These are phyloP conservation scores for Apostichopus parvimensis DNA, from an alignment of 35 echinoderm and acorn worm species.

Conservation along the genomic window DNA sequence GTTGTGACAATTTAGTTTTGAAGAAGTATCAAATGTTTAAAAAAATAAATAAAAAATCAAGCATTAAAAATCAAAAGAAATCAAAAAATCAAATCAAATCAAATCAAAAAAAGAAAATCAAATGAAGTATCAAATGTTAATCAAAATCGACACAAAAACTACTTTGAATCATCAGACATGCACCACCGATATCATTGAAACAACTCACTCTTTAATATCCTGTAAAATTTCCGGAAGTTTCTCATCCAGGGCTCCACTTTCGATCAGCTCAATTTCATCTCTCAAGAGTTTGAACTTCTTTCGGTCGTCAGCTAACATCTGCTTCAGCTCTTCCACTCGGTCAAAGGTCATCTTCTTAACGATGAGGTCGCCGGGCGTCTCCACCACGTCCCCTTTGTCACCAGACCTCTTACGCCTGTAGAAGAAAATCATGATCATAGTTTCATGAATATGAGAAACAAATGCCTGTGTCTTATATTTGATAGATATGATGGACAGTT, in stretches of 20 bases:
- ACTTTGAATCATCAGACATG: neutral
- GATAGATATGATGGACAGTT: too few relatives aligned
- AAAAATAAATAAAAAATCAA: too few relatives aligned
- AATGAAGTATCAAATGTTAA: too few relatives aligned
- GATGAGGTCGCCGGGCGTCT: constrained; percentile 79
- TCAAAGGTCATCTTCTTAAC: constrained; percentile 93
- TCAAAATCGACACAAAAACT: neutral
- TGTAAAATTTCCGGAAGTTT: constrained; percentile 71
- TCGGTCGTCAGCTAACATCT: constrained; percentile 77
- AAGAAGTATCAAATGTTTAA: too few relatives aligned
- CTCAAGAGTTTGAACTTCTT: constrained; percentile 72
- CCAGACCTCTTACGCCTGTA: constrained; percentile 80
- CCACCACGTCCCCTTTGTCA: constrained; percentile 74
- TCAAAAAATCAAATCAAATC: too few relatives aligned
- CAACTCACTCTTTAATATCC: constrained; percentile 73
- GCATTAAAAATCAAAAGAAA: too few relatives aligned
- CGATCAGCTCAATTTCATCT: constrained; percentile 78
- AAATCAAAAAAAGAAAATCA: too few relatives aligned
- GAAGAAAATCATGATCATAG: neutral
- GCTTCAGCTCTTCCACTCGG: constrained; percentile 84
- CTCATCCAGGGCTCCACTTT: constrained; percentile 76
- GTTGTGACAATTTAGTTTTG: too few relatives aligned
- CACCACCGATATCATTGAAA: neutral
- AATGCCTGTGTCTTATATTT: too few relatives aligned
- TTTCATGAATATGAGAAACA: too few relatives aligned